phyloP scores from a whole-genome alignment of 1,140 invertebrate species.

The Calliphora vicina region DNA sequence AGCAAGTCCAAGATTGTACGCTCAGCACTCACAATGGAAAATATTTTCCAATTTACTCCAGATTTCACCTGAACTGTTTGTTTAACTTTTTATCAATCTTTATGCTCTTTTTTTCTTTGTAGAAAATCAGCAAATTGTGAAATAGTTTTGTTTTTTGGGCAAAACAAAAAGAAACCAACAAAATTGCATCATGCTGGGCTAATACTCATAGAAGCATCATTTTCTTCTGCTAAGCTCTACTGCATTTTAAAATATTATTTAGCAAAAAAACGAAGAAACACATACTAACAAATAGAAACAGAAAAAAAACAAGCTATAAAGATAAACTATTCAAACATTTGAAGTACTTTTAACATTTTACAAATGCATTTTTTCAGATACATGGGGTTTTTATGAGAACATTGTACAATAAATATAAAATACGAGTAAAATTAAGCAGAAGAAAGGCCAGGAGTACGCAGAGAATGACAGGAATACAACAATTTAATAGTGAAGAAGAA shows the following conservation, averaged over 20 bases:
- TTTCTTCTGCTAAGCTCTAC: neutral
- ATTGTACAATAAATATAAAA: neutral
- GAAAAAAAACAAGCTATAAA: neutral
- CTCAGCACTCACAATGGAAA: too few species aligned
- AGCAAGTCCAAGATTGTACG: too few species aligned
- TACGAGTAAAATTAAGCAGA: neutral
- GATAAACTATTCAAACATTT: neutral
- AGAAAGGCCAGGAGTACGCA: too few species aligned
- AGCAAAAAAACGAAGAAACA: neutral
- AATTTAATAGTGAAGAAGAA: neutral
- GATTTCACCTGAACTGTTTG: neutral
- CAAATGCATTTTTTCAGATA: neutral
- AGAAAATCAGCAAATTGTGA: constrained; percentile 10
- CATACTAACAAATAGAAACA: too few species aligned
- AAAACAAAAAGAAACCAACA: neutral
- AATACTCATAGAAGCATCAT: neutral
- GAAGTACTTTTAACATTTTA: neutral
- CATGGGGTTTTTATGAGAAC: constrained; percentile 11
- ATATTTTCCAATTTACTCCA: neutral
- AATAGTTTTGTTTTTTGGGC: neutral
- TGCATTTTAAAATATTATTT: constrained; percentile 20
- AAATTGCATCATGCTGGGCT: constrained; percentile 26
- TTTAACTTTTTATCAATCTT: too few species aligned
- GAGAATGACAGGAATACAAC: too few species aligned
- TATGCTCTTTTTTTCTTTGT: neutral